Conservation (phyloP, 2,113 vertebrate species). For the Rhinoderma darwinii region DNA sequence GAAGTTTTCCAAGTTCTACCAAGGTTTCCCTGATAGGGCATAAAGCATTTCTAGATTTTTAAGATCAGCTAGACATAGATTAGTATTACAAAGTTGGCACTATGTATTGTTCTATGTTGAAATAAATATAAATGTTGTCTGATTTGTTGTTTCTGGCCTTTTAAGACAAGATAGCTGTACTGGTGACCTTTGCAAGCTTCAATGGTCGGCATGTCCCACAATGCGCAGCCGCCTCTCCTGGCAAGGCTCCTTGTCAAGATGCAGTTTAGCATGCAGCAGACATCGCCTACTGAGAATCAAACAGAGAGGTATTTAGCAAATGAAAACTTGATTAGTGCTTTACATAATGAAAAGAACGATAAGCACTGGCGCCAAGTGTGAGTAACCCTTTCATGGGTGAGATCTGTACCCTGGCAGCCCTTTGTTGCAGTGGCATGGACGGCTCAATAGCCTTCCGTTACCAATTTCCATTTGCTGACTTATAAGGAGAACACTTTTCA, state of each 20-base stretch:
- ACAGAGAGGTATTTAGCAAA: slow-evolving; percentile 59
- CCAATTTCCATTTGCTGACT: slow-evolving; percentile 2
- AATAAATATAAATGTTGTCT: slow-evolving; percentile 11
- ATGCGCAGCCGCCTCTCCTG: background rate
- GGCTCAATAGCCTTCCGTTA: background rate
- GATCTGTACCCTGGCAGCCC: background rate
- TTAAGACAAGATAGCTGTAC: slow-evolving; percentile 41
- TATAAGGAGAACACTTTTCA: background rate
- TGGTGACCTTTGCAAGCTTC: slow-evolving; percentile 40
- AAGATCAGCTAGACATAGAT: background rate
- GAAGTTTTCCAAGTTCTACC: background rate
- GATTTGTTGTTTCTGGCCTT: slow-evolving; percentile 28
- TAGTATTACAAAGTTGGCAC: background rate
- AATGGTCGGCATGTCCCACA: background rate
- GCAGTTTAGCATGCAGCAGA: slow-evolving; percentile 57
- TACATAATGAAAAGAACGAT: slow-evolving; percentile 56
- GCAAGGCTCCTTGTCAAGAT: slow-evolving; percentile 42
- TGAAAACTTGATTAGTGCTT: slow-evolving; percentile 57
- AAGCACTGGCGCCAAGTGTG: background rate
- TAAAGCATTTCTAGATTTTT: background rate
- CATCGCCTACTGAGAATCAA: slow-evolving; percentile 56
- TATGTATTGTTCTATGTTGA: slow-evolving; percentile 13
- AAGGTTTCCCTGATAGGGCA: background rate
- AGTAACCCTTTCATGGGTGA: slow-evolving; percentile 43
- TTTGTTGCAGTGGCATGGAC: background rate